Base-by-base conservation (phyloP, 2,797 vertebrate species). In the Gambusia yucatana region DNA sequence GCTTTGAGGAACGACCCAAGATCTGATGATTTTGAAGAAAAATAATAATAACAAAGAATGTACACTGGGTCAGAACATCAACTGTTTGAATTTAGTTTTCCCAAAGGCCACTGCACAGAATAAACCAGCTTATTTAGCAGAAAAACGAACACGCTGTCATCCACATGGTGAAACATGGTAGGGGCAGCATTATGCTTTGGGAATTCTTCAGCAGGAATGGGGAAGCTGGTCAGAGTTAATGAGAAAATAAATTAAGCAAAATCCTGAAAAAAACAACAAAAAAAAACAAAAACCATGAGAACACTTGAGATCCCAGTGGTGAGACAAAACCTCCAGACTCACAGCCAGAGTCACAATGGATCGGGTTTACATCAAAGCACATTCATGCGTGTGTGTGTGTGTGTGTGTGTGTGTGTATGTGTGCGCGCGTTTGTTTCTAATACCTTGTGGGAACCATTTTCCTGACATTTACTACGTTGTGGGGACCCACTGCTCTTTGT, bases 21-120 rank as follows among this genome's bases (percentile, higher is more conserved):
- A 79, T 73, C 6, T n/a, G 9, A 73, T 74, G 79, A 78, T 10
- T 84, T 82, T 74, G 7, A 70, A 80, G 72, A 57, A 82, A 78
- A 84, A 73, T 43, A 59, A 13, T 1, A 75, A 50, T 3, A 50
- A 50, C 22, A 8, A 22, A 76, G 70, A 76, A 33, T 77, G 28
- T 36, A 46, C 48, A 78, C 9, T 70, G 76, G n/a, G 77, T 17
- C 65, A 63, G 39, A 67, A 20, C 17, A 6, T 43, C n/a, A 74
- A 39, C 73, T 73, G 46, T 86, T 80, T 82, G 84, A 82, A 69
- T 63, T 57, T 39, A 55, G 20, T 50, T 72, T 81, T 77, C 59
- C 82, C 70, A 85, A 22, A 85, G 78, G 76, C 28, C 72, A 59
- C 14, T 69, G 28, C 52, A 75, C 71, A 77, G 13, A 9, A 73